These are phyloP conservation scores for Channallabes apus DNA, from an alignment of 2,797 vertebrate genomes.

Conservation along the genomic window DNA sequence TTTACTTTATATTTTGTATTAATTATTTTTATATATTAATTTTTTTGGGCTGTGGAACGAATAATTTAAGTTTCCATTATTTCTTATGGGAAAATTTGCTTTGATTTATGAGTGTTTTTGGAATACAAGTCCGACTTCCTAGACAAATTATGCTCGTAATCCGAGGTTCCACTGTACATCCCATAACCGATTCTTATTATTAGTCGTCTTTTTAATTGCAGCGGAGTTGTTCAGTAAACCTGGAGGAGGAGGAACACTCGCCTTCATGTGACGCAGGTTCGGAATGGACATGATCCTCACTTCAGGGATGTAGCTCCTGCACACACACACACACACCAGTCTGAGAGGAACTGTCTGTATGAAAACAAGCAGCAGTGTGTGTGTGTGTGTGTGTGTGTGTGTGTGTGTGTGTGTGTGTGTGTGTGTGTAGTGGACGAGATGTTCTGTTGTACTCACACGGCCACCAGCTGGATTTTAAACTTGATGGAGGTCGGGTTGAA, in stretches of 20 bases:
- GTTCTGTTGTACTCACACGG: constrained; percentile 85
- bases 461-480: constrained; percentile 99
- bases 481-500: constrained; percentile 99
- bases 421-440: background rate
- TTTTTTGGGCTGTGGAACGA: too few relatives aligned
- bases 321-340: background rate
- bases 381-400: background rate
- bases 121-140: too few relatives aligned
- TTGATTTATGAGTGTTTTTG: too few relatives aligned
- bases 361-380: background rate
- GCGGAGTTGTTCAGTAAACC: too few relatives aligned
- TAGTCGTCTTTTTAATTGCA: background rate
- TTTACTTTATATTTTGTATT: too few relatives aligned
- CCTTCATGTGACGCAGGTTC: constrained; percentile 95
- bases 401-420: background rate
- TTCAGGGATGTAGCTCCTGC: constrained; percentile 97
- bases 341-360: background rate
- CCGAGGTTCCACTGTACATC: background rate
- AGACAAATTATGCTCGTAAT: too few relatives aligned
- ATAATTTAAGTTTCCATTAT: too few relatives aligned
- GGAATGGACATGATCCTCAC: constrained; percentile 99
- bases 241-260: constrained; percentile 64
- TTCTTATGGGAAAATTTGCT: too few relatives aligned
- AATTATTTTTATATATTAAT: too few relatives aligned
- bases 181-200: background rate